Conservation (phyloP, 2,888 invertebrate genomes). For the Drosophila fungiperda region DNA sequence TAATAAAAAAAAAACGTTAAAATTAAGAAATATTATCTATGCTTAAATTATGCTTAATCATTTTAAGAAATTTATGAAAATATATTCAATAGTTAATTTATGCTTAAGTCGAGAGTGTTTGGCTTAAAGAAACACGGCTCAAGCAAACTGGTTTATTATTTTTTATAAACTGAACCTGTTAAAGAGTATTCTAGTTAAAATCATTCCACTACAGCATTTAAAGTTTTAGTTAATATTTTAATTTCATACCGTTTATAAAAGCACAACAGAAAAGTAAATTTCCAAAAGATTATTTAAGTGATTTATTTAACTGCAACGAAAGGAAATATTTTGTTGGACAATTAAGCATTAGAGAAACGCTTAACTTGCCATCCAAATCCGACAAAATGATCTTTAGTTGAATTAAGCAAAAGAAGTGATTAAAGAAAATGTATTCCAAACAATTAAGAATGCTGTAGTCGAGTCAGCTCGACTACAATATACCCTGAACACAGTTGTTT, state of each 20-base stretch:
- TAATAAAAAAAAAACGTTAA: fast-evolving
- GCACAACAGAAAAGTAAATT: background rate
- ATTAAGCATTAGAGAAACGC: background rate
- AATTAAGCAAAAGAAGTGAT: background rate
- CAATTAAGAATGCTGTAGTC: too few relatives aligned
- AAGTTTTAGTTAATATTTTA: background rate
- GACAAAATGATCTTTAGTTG: background rate
- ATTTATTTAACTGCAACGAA: background rate
- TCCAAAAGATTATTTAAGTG: background rate
- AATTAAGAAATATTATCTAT: background rate
- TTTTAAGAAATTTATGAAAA: background rate
- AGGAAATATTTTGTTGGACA: background rate
- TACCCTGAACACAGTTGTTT: too few relatives aligned
- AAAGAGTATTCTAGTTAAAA: background rate
- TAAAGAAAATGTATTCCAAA: background rate
- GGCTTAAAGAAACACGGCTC: background rate
- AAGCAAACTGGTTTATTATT: background rate
- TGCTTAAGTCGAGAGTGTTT: background rate
- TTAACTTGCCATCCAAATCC: background rate
- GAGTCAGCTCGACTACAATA: too few relatives aligned
- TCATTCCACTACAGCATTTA: background rate
- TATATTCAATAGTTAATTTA: background rate
- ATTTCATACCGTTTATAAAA: background rate
- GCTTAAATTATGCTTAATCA: background rate
- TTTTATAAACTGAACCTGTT: background rate